These are phyloP conservation scores for Pavo muticus DNA, from an alignment of 2,113 vertebrate species.

Conservation along the genomic window DNA sequence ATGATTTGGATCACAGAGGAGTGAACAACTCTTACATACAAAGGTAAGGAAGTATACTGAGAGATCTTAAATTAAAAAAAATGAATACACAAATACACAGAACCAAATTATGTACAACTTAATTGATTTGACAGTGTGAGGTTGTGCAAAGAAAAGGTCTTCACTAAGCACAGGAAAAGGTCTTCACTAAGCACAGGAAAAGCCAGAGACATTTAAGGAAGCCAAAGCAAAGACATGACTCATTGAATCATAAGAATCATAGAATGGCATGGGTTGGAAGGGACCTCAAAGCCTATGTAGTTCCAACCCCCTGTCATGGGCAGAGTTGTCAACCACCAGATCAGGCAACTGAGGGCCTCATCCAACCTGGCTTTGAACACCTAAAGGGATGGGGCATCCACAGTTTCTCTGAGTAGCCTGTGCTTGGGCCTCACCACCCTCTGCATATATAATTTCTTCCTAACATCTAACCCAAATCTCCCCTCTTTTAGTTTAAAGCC, in stretches of 20 bases:
- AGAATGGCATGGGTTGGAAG: neutral
- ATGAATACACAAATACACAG: neutral
- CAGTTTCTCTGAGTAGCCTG: neutral
- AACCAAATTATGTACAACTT: neutral
- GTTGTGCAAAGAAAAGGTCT: neutral
- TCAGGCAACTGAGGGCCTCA: neutral
- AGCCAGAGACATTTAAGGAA: neutral
- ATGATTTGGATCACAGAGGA: conserved; percentile 96
- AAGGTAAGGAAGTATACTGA: conserved; percentile 85
- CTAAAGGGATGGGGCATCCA: neutral
- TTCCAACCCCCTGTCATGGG: neutral
- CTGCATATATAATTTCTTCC: neutral
- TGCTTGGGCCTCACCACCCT: neutral
- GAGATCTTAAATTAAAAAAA: neutral
- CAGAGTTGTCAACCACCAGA: neutral
- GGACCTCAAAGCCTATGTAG: neutral
- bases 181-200: neutral
- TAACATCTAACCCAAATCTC: neutral
- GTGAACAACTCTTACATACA: conserved; percentile 99
- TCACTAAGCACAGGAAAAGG: neutral
- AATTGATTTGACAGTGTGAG: neutral
- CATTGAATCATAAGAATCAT: neutral
- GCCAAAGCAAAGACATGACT: neutral
- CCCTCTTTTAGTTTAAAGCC: neutral
- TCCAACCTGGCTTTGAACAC: neutral